phyloP scores from a whole-genome alignment of 2,797 vertebrate species.

The Tenualosa thibaudeaui region DNA sequence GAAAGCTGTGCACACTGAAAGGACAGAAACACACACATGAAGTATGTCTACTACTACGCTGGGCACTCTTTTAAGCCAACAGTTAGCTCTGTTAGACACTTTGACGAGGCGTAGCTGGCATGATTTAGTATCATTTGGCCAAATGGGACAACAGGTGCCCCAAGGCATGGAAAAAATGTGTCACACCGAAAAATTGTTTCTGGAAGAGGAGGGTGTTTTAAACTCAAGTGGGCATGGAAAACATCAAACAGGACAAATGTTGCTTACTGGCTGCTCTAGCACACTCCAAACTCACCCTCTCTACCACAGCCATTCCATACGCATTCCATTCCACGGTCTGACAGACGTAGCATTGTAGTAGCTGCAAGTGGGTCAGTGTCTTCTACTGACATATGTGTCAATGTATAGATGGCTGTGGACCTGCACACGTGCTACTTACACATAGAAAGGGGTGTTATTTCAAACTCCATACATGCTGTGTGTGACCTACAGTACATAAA shows the following conservation, averaged over 20 bases:
- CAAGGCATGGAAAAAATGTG: slow-evolving; percentile 43
- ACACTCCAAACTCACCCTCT: neutral
- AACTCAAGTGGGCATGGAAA: slow-evolving; percentile 27
- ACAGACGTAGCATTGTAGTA: slow-evolving; percentile 19
- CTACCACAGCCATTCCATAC: neutral
- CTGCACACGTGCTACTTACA: neutral
- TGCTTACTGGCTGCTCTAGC: neutral
- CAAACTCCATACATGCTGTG: neutral
- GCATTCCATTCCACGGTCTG: slow-evolving; percentile 10
- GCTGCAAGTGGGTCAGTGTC: slow-evolving; percentile 1
- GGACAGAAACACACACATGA: neutral
- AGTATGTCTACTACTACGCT: neutral
- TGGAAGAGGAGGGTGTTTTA: slow-evolving; percentile 36
- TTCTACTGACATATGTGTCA: slow-evolving; percentile 11
- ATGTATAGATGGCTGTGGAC: slow-evolving; percentile 12
- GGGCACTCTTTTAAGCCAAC: neutral
- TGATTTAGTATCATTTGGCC: slow-evolving; percentile 30
- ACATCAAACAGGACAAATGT: slow-evolving; percentile 23
- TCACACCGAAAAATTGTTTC: slow-evolving; percentile 40
- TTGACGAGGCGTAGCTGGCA: neutral
- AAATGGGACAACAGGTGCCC: slow-evolving; percentile 51
- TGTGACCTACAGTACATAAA: neutral
- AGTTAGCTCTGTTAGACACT: neutral
- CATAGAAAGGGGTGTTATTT: slow-evolving; percentile 4
- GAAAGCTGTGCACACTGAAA: neutral